A percentile compares a stretch with the other conserved stretches of the same genome.
These are phyloP conservation scores for Amphibalanus amphitrite DNA, from an alignment of 1,140 invertebrate genomes.

Conservation along the genomic window DNA sequence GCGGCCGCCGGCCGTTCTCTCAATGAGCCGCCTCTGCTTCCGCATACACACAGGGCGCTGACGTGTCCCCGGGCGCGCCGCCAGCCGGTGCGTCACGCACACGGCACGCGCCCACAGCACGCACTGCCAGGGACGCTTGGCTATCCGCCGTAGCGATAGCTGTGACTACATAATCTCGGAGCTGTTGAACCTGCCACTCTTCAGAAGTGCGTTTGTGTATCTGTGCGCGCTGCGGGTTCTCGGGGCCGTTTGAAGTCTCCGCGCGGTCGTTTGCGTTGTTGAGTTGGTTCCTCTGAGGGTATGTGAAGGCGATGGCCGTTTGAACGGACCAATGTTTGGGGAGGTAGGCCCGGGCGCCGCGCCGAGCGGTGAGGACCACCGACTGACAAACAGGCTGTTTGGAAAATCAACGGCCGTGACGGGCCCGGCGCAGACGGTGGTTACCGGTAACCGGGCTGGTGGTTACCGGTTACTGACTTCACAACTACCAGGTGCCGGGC, in stretches of 20 bases:
- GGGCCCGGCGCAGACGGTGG: too few relatives aligned
- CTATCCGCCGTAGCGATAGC: too few relatives aligned
- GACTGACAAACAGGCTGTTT: not conserved
- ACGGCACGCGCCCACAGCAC: not conserved
- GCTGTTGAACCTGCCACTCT: too few relatives aligned
- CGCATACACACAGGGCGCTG: not conserved
- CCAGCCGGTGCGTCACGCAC: not conserved
- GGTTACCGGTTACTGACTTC: too few relatives aligned
- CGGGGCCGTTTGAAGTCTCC: not conserved
- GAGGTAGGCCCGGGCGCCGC: too few relatives aligned
- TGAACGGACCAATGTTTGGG: not conserved
- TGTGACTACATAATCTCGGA: too few relatives aligned
- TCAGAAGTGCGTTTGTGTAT: too few relatives aligned
- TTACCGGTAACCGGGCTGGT: too few relatives aligned
- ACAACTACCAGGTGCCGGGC: too few relatives aligned
- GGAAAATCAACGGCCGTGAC: not conserved
- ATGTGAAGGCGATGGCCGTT: not conserved
- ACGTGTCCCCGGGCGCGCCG: not conserved
- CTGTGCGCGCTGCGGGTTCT: too few relatives aligned
- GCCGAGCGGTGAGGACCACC: not conserved
- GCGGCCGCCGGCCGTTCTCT: too few relatives aligned
- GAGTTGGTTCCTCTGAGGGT: not conserved
- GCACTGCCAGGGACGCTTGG: too few relatives aligned
- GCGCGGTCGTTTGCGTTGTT: not conserved
- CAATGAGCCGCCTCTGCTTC: not conserved